Evolutionary conservation across 2,797 vertebrate species (phyloP), one percentile per base, ranked within the genome.

Genomic region (Acanthis flammea): DNA sequence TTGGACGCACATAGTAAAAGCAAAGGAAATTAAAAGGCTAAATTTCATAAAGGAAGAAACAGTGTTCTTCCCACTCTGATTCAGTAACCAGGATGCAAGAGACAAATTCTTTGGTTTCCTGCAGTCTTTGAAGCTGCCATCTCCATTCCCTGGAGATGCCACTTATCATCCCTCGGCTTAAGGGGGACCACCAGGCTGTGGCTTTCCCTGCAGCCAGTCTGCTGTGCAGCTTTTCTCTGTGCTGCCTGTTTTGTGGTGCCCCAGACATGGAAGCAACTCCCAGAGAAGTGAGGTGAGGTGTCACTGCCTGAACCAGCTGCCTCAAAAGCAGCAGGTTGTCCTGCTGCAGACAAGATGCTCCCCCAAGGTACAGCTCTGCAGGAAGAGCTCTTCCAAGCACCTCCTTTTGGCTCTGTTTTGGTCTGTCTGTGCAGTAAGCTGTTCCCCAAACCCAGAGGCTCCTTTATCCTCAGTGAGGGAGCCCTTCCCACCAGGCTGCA

Each of bases 21-120:
- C 62, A 90, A 70, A 84, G 92, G 94, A 95, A 95, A 95, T 90
- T 51, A 94, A 95, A 92, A 73, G 30, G 33, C 47, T 39, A 73
- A 47, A 63, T 84, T 78, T 84, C 54, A 62, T 58, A 75, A 37
- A 88, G 62, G 44, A 86, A 84, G 62, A 68, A 37, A 18, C 2
- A 2, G 23, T 28, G 39, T 23, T 92, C 45, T 78, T 27, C n/a
- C 12, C 10, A 15, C 72, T 90, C 48, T 58, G 22, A 17, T n/a
- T 70, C 66, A 78, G 44, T 62, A 81, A 48, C 27, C 48, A n/a
- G 27, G 30, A 19, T 31, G 33, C 39, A 74, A 77, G 30, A 70
- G 53, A 73, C 0, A 77, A 74, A 22, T 28, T 8, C 23, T 92
- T 78, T 16, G 4, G 30, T 60, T 85, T 75, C 48, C 60, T 30